Base-by-base conservation (phyloP, 2,888 invertebrate genomes). In the Sphaerophoria rueppellii region DNA sequence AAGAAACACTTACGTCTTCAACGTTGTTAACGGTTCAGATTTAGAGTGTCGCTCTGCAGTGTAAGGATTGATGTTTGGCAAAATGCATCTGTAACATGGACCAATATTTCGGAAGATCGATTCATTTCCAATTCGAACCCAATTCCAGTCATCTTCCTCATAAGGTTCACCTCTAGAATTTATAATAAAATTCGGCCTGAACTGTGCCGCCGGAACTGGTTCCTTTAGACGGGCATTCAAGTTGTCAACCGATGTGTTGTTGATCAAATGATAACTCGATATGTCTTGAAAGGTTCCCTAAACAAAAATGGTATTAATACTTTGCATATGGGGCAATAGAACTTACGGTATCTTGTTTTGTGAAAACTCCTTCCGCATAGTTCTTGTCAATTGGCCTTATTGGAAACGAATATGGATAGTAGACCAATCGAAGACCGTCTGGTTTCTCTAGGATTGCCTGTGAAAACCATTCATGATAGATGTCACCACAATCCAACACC, bases 391-490 rank as follows among this genome's bases (percentile, higher is more conserved):
- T 52, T n/a, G 73, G 74, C 4, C 77, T 77, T 3, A 74, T 82
- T 34, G 93, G 91, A 52, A 89, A 88, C 2, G 91, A 89, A 87
- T 93, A 90, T 1, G 95, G 94, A 89, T 95, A 95, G 89, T 94
- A 94, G 3, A 94, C 94, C 65, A 95, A 90, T 61, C 93, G 93
- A 55, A 93, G 91, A 4, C 93, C 94, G 0, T 88, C 89, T 9
- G 93, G 91, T 60, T 93, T 91, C 67, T 92, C 92, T 4, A 90
- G 67, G 61, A 91, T 88, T 24, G 34, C 89, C 58, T 92, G 93
- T 0, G 95, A 94, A 88, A 97, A 92, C 97, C 97, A 97, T 71
- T 94, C 93, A 16, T 95, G 94, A 11, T 93, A 94, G 86, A 94
- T 94, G 77, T 94, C 93, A 0, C 97, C 97, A 89, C 96, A 97